Base-by-base conservation (phyloP, 2,797 vertebrate species). In the Chromis chromis region DNA sequence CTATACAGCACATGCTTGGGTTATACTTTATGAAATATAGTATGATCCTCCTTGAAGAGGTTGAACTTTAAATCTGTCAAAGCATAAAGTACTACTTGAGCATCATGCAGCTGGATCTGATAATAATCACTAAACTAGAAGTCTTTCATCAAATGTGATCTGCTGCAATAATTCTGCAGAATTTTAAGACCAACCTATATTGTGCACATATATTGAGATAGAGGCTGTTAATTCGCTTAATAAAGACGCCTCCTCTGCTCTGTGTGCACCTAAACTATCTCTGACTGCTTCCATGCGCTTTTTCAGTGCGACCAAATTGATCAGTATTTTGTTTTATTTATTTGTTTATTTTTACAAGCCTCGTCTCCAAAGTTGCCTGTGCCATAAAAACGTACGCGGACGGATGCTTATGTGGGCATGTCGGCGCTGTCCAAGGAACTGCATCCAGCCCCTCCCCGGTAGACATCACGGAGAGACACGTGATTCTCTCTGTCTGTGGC, bases 381-480 rank as follows among this genome's bases (percentile, higher is more conserved):
- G 65, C 76, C 74, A 64, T 80, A 58, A 74, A 25, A 36, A 79
- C 70, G 75, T 74, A 69, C 64, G 74, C 48, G 69, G 78, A 87
- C 50, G 68, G 81, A 84, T 76, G 90, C 76, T 60, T 3, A 44
- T 79, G 80, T 72, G 83, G 65, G 77, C 88, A 60, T 83, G 86
- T 36, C 33, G 91, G 83, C 89, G 90, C 91, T 93, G 87, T 92
- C 87, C 86, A 85, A 89, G 88, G 87, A 84, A 56, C 93, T 91
- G 94, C 94, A 90, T 90, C 67, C 91, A 74, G 91, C 93, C 90
- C 93, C 94, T 92, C 93, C 91, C 91, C 81, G 80, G 82, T 59
- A 93, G 91, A 93, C 92, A 84, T 87, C 88, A 89, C 79, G 59
- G 83, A 63, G 81, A 82, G 86, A 82, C 94, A 94, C 93, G 93